Percentiles rank a stretch among this genome's conserved stretches.
Conservation (phyloP, 2,797 vertebrate genomes). For the Galaxias olidus region DNA sequence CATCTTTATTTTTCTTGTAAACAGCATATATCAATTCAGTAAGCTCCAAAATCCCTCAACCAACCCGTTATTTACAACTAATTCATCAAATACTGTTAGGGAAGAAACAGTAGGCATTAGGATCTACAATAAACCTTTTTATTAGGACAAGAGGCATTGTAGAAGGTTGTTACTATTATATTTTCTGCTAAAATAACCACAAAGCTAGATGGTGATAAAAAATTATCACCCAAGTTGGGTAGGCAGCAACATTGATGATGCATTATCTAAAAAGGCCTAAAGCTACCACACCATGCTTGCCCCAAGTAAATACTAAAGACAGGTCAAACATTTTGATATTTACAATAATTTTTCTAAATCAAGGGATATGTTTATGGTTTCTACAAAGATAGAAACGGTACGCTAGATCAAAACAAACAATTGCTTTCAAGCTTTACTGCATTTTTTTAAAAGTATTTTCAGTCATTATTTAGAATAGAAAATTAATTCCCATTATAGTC, state of each 20-base stretch:
- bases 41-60: slow-evolving; percentile 82
- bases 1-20: slow-evolving; percentile 87
- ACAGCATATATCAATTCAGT: slow-evolving; percentile 82
- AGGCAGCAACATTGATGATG: slow-evolving; percentile 29
- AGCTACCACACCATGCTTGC: slow-evolving; percentile 57
- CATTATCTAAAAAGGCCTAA: slow-evolving; percentile 51
- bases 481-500: slow-evolving; percentile 30
- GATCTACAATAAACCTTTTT: slow-evolving; percentile 60
- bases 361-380: slow-evolving; percentile 46
- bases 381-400: slow-evolving; percentile 32
- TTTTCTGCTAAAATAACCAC: slow-evolving; percentile 31
- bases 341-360: slow-evolving; percentile 36
- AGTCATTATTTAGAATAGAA: slow-evolving; percentile 20
- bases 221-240: slow-evolving; percentile 43
- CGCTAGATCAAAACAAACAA: slow-evolving; percentile 43
- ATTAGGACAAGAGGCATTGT: slow-evolving; percentile 54
- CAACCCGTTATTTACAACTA: slow-evolving; percentile 89
- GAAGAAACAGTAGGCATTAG: slow-evolving; percentile 60
- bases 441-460: slow-evolving; percentile 19
- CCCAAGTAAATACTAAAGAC: slow-evolving; percentile 41
- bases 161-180: slow-evolving; percentile 49
- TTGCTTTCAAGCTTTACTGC: slow-evolving; percentile 4
- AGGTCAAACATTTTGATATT: slow-evolving; percentile 37
- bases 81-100: slow-evolving; percentile 73
- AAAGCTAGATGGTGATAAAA: slow-evolving; percentile 37